These are phyloP conservation scores for Philopedon plagiatum DNA, from an alignment of 2,888 invertebrate species.

Conservation along the genomic window DNA sequence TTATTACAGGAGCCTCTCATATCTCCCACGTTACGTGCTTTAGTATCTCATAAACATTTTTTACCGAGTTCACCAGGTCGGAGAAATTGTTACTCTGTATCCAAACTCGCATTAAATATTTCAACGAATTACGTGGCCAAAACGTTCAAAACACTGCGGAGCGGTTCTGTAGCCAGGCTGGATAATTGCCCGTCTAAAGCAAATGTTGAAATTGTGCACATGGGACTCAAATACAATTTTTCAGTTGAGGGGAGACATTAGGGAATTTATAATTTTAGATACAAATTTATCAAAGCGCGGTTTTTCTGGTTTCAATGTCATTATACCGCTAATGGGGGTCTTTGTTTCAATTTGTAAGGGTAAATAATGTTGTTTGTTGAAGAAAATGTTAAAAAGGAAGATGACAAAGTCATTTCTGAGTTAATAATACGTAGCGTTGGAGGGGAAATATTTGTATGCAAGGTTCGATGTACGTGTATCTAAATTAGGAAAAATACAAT, in stretches of 20 bases:
- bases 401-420: no score
- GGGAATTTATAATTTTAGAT: slow-evolving; percentile 19
- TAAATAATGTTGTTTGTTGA: not conserved
- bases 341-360: slow-evolving; percentile 34
- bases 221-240: slow-evolving; percentile 44
- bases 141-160: slow-evolving; percentile 26
- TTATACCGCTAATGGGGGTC: slow-evolving; percentile 29
- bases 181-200: slow-evolving; percentile 46
- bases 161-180: slow-evolving; percentile 23
- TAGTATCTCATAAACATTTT: not conserved
- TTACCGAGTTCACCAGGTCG: not conserved
- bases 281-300: slow-evolving; percentile 1
- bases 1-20: not conserved
- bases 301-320: slow-evolving; percentile 14
- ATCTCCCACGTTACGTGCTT: not conserved
- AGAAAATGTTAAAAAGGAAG: not conserved
- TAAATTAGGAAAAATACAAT: no score
- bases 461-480: no score
- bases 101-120: slow-evolving; percentile 12
- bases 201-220: slow-evolving; percentile 46
- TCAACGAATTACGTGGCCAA: slow-evolving; percentile 12
- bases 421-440: no score
- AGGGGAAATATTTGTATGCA: no score
- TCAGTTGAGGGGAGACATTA: slow-evolving; percentile 24
- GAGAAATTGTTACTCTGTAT: not conserved